Evolutionary conservation across 2,888 invertebrate species (phyloP).

Genomic region (Bombylius major): DNA sequence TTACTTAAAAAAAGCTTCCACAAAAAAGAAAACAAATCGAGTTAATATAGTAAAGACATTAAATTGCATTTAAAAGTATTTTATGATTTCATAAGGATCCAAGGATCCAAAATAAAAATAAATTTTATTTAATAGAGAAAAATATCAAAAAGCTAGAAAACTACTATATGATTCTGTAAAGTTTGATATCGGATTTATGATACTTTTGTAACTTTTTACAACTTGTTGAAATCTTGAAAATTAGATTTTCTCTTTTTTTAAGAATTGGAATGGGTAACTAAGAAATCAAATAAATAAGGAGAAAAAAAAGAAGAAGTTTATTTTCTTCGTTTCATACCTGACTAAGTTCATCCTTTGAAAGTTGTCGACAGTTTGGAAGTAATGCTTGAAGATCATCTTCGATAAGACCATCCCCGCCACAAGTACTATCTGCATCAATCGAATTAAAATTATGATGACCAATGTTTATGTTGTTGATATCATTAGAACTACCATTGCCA

Average conservation of each 20-base stretch:
- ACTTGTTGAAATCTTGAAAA: too few species aligned
- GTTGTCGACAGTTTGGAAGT: slow-evolving; percentile 31
- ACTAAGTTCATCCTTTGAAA: slow-evolving; percentile 36
- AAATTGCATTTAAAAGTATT: not conserved
- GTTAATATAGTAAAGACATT: not conserved
- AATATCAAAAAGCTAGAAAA: too few species aligned
- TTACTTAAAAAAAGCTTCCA: too few species aligned
- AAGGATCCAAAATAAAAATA: not conserved
- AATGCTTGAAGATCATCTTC: slow-evolving; percentile 36
- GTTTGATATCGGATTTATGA: too few species aligned
- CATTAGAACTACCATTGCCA: slow-evolving; percentile 6
- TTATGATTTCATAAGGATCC: not conserved
- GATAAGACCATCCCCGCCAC: slow-evolving; percentile 25
- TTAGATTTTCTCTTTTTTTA: too few species aligned
- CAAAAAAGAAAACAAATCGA: too few species aligned
- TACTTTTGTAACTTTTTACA: too few species aligned
- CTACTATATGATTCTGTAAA: too few species aligned
- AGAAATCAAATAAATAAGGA: too few species aligned
- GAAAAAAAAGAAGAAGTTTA: too few species aligned
- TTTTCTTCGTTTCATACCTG: slow-evolving; percentile 25
- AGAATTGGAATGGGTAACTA: too few species aligned
- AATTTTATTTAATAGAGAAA: too few species aligned
- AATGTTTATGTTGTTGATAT: not conserved
- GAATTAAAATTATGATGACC: slow-evolving; percentile 16
- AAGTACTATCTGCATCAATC: slow-evolving; percentile 28